These are phyloP conservation scores for Sebastes cheni DNA, from an alignment of 2,797 vertebrate genomes.

Conservation along the genomic window DNA sequence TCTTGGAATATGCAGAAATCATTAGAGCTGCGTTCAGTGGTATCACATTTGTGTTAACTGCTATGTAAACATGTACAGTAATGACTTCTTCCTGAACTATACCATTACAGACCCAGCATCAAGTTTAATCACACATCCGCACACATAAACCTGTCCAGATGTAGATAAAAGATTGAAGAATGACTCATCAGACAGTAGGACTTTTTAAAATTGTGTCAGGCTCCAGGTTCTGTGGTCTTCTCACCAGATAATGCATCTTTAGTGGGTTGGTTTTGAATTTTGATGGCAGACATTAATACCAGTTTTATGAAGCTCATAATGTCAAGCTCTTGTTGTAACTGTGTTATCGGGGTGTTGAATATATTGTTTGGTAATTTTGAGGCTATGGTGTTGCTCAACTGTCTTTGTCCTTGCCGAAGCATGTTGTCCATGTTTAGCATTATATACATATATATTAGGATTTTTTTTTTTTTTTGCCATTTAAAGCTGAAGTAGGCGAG, in stretches of 20 bases:
- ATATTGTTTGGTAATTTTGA: background rate
- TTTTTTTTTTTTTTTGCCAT: too few species aligned
- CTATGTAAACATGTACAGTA: constrained; percentile 25
- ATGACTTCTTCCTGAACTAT: background rate
- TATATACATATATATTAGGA: background rate
- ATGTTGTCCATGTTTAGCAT: background rate
- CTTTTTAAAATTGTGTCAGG: background rate
- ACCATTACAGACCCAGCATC: constrained; percentile 2
- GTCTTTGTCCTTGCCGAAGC: background rate
- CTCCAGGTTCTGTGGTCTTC: background rate
- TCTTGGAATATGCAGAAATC: background rate
- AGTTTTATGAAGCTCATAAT: constrained; percentile 10
- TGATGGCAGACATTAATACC: background rate
- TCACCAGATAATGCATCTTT: background rate
- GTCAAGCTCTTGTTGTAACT: background rate
- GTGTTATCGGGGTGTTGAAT: background rate
- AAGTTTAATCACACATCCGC: constrained; percentile 4
- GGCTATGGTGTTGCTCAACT: background rate
- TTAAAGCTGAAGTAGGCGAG: too few species aligned
- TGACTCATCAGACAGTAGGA: constrained; percentile 1
- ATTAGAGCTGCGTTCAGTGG: background rate
- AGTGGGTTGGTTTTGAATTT: constrained; percentile 2
- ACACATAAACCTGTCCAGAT: constrained; percentile 35
- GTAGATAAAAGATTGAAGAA: constrained; percentile 26
- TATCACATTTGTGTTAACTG: background rate